Evolutionary conservation across 2,888 invertebrate genomes (phyloP), one percentile per base, ranked within the genome.

Genomic region (Protonemura montana): DNA sequence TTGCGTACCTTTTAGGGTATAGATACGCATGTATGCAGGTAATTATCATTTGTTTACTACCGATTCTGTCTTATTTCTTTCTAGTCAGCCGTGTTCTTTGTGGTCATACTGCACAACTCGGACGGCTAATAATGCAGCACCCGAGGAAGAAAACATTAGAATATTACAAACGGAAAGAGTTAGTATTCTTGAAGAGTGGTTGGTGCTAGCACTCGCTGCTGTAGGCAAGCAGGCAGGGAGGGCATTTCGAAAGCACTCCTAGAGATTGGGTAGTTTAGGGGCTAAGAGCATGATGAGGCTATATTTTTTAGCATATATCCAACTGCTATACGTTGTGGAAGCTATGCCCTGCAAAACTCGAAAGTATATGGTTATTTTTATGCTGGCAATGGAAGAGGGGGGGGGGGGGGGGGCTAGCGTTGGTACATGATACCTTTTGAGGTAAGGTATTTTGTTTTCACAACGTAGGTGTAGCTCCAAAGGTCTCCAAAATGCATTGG

Each of bases 211-310:
- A 35, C n/a, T 28, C 30, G 81, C 5, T 28, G 35, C 35, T 35
- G 35, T 10, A 3, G 35, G 59, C 59, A 21, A 21, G 16, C 13
- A 3, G 35, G 59, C 59, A 21, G 59, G 16, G 1, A 59, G 16
- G 7, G 59, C 7, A 78, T 5, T 81, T 27, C 81, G 30, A 30
- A 85, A 87, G 88, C 88, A 88, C 88, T 88, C 88, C 87, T 88
- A 86, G 80, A 86, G 86, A 88, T 88, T 88, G 88, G 87, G 87
- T 88, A 88, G 84, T 87, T 88, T 87, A 86, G 86, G 86, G 85
- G 30, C 88, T 88, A 87, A 86, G 87, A 85, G 86, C 86, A 87
- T 87, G 88, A 87, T 87, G 87, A 87, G 85, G 86, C 86, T 86
- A 88, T 86, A 88, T 87, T 86, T 87, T 21, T 80, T 80, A 27